phyloP scores from a whole-genome alignment of 2,797 vertebrate genomes.

The Sebastes oblongus region DNA sequence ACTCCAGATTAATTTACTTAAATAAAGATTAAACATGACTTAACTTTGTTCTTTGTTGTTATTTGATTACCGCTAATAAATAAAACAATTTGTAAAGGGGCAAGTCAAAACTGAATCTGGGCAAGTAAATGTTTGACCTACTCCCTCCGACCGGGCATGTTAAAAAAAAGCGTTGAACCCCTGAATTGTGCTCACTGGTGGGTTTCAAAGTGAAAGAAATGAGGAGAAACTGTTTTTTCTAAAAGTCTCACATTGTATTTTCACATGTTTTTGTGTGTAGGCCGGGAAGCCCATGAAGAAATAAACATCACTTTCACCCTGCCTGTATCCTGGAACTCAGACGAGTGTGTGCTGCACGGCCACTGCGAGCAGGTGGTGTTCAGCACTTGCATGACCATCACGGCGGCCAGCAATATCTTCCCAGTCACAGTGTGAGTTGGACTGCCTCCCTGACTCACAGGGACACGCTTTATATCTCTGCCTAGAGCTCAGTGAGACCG shows the following conservation, averaged over 20 bases:
- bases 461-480: conserved; percentile 9
- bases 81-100: not conserved
- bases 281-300: conserved; percentile 95
- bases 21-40: not conserved
- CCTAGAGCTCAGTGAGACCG: not conserved
- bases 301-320: conserved; percentile 98
- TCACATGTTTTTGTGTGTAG: conserved; percentile 70
- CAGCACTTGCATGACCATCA: conserved; percentile 96
- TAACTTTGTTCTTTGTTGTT: not conserved
- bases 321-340: conserved; percentile 94
- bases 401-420: conserved; percentile 89
- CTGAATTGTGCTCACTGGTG: not conserved
- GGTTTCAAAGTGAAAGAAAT: not conserved
- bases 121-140: not conserved
- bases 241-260: not conserved
- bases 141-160: too few species aligned
- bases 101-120: not conserved
- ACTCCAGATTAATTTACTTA: not conserved
- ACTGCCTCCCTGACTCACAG: conserved; percentile 9
- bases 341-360: conserved; percentile 94
- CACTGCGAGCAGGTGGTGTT: conserved; percentile 98
- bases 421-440: conserved; percentile 96
- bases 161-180: accelerated
- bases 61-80: not conserved
- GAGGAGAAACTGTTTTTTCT: not conserved